Conservation (phyloP, 2,888 invertebrate genomes). For the Pollenia labialis region DNA sequence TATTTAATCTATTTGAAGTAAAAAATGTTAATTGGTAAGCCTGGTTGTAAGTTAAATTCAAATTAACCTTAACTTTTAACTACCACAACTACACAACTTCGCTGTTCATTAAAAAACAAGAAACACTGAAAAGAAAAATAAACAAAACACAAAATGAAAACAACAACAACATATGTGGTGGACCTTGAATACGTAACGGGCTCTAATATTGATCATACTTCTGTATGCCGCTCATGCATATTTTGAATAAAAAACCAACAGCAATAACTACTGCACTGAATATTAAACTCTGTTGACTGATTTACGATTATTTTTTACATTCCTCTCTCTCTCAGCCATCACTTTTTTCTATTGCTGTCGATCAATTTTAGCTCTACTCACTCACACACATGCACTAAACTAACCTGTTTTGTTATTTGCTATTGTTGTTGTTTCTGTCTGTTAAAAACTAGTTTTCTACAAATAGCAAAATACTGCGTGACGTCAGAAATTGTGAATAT, state of each 20-base stretch:
- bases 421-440: slow-evolving; percentile 1
- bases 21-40: not conserved
- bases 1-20: no score
- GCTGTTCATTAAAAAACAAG: not conserved
- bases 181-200: slow-evolving; percentile 77
- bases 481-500: slow-evolving; percentile 52
- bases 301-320: slow-evolving; percentile 22
- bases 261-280: slow-evolving; percentile 24
- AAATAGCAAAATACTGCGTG: slow-evolving; percentile 43
- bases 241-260: slow-evolving; percentile 34
- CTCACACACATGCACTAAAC: not conserved
- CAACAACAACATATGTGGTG: slow-evolving; percentile 62
- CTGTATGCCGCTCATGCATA: slow-evolving; percentile 52
- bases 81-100: slow-evolving; percentile 19
- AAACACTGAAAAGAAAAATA: not conserved
- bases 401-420: slow-evolving; percentile 24
- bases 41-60: slow-evolving; percentile 36
- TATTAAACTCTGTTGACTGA: slow-evolving; percentile 48
- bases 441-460: slow-evolving; percentile 39
- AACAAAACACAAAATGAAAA: slow-evolving; percentile 33
- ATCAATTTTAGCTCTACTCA: slow-evolving; percentile 16
- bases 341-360: not conserved
- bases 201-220: slow-evolving; percentile 69
- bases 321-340: not conserved
- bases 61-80: slow-evolving; percentile 28